Conservation (phyloP, 1,140 invertebrate genomes). For the Drosophila tropicalis region DNA sequence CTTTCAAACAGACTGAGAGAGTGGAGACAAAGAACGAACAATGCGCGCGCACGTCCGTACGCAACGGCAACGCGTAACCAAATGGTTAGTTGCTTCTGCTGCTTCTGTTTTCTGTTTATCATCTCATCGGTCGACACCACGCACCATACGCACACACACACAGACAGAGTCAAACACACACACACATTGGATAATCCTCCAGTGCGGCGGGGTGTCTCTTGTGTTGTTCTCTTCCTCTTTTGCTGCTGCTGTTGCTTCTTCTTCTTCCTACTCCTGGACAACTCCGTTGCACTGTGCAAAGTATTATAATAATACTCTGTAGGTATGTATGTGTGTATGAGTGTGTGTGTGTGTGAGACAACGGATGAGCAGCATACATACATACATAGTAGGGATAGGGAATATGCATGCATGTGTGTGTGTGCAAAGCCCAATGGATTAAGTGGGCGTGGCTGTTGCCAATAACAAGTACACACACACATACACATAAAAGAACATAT, state of each 20-base stretch:
- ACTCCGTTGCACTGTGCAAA: constrained; percentile 9
- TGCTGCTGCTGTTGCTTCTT: no score
- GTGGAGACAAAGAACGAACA: neutral
- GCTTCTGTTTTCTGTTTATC: constrained; percentile 41
- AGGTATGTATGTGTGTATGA: no score
- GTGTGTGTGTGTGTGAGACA: no score
- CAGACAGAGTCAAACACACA: constrained; percentile 16
- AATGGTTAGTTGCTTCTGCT: constrained; percentile 26
- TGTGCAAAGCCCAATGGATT: constrained; percentile 5
- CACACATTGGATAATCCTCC: constrained; percentile 41
- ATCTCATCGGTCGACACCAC: constrained; percentile 12
- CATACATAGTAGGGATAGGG: no score
- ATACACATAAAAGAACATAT: neutral
- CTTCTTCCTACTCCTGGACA: neutral
- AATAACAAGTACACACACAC: constrained; percentile 23
- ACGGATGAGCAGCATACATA: no score
- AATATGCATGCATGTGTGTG: no score
- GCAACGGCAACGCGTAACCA: constrained; percentile 44
- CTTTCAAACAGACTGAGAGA: neutral
- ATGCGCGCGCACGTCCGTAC: constrained; percentile 40
- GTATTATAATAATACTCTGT: neutral
- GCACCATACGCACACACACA: constrained; percentile 30
- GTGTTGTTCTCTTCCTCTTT: neutral
- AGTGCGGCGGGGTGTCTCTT: constrained; percentile 4
- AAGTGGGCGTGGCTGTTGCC: constrained; percentile 17